A percentile compares a stretch with the other conserved stretches of the same genome.
Evolutionary conservation across 2,113 vertebrate genomes (phyloP).

Genomic region (Eulacestoma nigropectus): DNA sequence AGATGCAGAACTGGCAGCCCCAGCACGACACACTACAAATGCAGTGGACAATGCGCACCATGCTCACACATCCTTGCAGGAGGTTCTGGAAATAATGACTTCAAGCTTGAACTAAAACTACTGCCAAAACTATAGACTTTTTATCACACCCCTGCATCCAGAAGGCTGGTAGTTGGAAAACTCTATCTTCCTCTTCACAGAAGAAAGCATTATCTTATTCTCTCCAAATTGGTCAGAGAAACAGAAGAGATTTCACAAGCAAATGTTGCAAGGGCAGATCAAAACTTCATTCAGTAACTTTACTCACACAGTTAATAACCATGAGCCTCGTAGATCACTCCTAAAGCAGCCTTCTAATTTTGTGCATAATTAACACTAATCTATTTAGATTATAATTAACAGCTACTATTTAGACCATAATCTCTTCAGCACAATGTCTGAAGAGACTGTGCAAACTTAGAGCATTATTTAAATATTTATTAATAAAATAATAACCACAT

Average conservation of each 20-base stretch:
- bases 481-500: not conserved
- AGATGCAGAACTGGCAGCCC: not conserved
- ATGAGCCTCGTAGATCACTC: not conserved
- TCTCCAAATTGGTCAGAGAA: not conserved
- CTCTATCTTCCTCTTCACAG: not conserved
- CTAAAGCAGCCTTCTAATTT: not conserved
- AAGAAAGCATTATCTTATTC: not conserved
- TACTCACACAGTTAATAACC: not conserved
- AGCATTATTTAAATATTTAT: not conserved
- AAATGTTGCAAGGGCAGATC: not conserved
- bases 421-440: not conserved
- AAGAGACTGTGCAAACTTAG: not conserved
- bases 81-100: not conserved
- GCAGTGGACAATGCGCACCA: accelerated
- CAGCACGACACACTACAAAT: not conserved
- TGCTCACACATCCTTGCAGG: not conserved
- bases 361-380: not conserved
- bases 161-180: not conserved
- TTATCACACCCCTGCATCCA: not conserved
- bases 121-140: not conserved
- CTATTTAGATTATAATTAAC: constrained; percentile 4
- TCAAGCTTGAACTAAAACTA: not conserved
- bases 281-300: not conserved
- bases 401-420: not conserved
- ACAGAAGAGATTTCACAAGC: not conserved